phyloP scores from a whole-genome alignment of 2,888 invertebrate species.

The Drosophila aldrichi region DNA sequence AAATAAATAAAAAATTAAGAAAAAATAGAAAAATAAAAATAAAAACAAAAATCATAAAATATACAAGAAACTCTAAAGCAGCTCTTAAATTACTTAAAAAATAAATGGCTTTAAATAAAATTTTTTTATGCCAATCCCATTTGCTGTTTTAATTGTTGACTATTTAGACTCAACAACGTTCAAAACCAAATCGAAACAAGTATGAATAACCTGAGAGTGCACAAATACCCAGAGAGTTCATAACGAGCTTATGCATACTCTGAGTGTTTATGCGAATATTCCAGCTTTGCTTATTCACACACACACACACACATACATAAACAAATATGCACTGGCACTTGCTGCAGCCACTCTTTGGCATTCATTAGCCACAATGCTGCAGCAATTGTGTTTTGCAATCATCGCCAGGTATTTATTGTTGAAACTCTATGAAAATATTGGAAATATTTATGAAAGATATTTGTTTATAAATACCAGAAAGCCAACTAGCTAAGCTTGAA shows the following conservation, averaged over 20 bases:
- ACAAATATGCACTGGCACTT: background rate
- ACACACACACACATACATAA: background rate
- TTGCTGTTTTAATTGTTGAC: background rate
- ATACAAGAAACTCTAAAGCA: too few species aligned
- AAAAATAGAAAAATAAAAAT: too few species aligned
- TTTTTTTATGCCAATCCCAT: background rate
- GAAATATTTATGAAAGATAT: background rate
- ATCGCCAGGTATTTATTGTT: background rate
- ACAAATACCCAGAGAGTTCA: background rate
- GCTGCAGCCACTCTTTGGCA: background rate
- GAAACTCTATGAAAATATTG: background rate
- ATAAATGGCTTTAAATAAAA: background rate
- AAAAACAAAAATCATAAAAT: too few species aligned
- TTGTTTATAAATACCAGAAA: background rate
- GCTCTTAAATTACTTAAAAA: too few species aligned
- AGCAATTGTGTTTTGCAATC: background rate
- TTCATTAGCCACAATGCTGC: background rate
- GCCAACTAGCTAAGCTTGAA: background rate
- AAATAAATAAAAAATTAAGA: too few species aligned
- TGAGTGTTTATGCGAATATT: background rate
- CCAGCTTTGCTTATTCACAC: background rate
- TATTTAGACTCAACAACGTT: background rate
- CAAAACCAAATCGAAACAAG: background rate
- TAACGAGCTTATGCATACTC: background rate
- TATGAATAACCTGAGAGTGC: background rate